These are phyloP conservation scores for Progne subis DNA, from an alignment of 2,113 vertebrate species.

Conservation along the genomic window DNA sequence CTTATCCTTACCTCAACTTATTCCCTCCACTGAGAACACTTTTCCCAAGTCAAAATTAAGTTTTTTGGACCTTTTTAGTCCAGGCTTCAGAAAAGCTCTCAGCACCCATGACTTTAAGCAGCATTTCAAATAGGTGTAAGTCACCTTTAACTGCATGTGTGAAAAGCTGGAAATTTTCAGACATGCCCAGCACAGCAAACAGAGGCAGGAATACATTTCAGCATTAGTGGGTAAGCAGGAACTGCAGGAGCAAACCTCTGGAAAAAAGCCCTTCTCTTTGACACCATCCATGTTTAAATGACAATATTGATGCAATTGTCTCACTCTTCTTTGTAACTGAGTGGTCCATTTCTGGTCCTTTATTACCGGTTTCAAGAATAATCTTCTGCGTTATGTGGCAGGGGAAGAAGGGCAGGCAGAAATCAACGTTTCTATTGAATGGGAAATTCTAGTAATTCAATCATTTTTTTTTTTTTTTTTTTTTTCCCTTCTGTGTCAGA, in stretches of 20 bases:
- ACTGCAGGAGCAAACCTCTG: neutral
- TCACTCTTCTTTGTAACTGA: neutral
- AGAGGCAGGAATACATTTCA: neutral
- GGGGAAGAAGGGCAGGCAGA: neutral
- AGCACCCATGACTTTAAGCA: neutral
- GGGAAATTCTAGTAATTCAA: conserved; percentile 35
- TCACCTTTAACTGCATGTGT: neutral
- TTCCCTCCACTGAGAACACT: neutral
- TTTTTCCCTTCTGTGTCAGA: neutral
- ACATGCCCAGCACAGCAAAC: neutral
- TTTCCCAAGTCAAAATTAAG: neutral
- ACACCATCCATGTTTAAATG: neutral
- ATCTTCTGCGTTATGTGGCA: conserved; percentile 6
- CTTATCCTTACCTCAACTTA: neutral
- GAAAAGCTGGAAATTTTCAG: neutral
- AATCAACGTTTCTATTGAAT: conserved; percentile 32
- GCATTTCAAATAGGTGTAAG: neutral
- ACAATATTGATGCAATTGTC: conserved; percentile 8
- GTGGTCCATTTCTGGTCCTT: conserved; percentile 13
- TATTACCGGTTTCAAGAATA: conserved; percentile 42
- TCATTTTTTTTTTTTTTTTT: neutral
- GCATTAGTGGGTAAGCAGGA: neutral
- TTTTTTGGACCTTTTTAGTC: neutral
- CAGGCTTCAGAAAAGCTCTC: neutral
- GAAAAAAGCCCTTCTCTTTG: neutral